Evolutionary conservation across 2,797 vertebrate species (phyloP).

Genomic region (Choloepus didactylus): DNA sequence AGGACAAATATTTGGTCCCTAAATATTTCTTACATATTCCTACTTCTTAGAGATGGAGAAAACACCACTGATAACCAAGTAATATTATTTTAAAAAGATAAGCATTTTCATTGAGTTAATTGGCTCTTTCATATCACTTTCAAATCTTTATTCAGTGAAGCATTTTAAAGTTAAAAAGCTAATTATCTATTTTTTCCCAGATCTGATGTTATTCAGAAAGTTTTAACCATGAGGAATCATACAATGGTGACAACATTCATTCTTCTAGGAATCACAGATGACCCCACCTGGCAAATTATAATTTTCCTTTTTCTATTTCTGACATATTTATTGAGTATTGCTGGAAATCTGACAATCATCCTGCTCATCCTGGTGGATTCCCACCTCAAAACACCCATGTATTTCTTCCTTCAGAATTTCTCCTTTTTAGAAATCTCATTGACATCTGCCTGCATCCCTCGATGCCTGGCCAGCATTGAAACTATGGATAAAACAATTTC

Average conservation of each 20-base stretch:
- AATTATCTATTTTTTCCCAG: not conserved
- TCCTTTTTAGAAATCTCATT: not conserved
- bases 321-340: not conserved
- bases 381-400: not conserved
- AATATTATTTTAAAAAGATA: too few relatives aligned
- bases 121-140: not conserved
- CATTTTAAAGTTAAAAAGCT: not conserved
- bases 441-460: not conserved
- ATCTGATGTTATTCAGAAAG: not conserved
- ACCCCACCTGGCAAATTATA: not conserved
- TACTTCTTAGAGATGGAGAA: too few relatives aligned
- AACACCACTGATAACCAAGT: too few relatives aligned
- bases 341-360: not conserved
- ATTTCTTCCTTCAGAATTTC: not conserved
- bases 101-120: not conserved
- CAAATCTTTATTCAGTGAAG: not conserved
- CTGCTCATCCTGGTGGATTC: not conserved
- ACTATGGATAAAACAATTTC: not conserved
- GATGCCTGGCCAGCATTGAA: not conserved
- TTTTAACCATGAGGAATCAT: conserved; percentile 61
- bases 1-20: too few relatives aligned
- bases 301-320: not conserved
- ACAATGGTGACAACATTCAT: conserved; percentile 76
- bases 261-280: not conserved
- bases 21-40: too few relatives aligned